Conservation (phyloP, 92 coral and sea anemone species). For the Epizoanthus illoricatus region DNA sequence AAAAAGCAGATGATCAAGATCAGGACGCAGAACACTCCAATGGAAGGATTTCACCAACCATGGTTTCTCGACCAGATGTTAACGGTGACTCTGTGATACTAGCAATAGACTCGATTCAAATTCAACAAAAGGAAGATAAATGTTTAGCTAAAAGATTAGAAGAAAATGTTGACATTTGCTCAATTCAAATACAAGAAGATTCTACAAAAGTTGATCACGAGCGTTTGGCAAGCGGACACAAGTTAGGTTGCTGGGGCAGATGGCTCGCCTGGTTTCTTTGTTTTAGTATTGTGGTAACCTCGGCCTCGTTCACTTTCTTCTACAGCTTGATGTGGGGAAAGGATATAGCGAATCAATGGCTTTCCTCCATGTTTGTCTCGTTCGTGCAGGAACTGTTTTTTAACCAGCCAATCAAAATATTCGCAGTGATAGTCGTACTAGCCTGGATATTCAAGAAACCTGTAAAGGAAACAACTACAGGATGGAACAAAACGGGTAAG, state of each 20-base stretch:
- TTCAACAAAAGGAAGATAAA: not conserved
- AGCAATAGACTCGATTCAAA: not conserved
- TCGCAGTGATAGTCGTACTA: conserved; percentile 51
- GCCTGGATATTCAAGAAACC: conserved; percentile 47
- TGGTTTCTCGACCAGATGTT: not conserved
- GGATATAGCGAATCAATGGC: conserved; percentile 79
- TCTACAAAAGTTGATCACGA: not conserved
- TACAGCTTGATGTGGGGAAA: conserved; percentile 88
- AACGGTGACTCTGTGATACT: not conserved
- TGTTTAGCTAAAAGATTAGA: not conserved
- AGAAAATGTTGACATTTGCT: not conserved
- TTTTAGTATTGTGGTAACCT: conserved; percentile 53
- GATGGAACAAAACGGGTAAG: conserved; percentile 12
- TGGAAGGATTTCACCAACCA: not conserved
- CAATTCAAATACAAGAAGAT: not conserved
- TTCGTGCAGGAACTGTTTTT: conserved; percentile 78
- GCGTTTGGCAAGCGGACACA: not conserved
- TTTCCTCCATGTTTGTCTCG: conserved; percentile 79
- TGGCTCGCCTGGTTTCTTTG: conserved; percentile 78
- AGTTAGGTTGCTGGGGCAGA: conserved; percentile 62
- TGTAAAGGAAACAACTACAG: not conserved
- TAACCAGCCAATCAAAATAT: conserved; percentile 78
- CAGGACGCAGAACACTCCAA: not conserved
- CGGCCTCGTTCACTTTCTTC: conserved; percentile 75
- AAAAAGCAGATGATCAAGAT: not conserved